Evolutionary conservation across 1,140 invertebrate genomes (phyloP).

Genomic region (Cydia amplana): DNA sequence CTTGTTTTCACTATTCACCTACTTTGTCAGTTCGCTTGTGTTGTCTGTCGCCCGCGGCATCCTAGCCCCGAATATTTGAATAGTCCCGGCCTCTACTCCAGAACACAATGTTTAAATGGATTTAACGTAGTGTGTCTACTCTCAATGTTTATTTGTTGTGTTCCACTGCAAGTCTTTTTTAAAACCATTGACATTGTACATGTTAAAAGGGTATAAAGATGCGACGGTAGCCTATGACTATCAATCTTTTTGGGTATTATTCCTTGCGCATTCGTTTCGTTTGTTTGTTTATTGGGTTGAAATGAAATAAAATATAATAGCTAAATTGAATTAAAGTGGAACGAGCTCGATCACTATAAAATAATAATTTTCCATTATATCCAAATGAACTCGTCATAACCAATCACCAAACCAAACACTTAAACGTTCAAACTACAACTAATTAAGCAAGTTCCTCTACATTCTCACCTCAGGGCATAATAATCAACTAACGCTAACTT

Average conservation of each 20-base stretch:
- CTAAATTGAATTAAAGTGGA: neutral
- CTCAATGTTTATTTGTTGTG: neutral
- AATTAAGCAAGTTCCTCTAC: conserved; percentile 20
- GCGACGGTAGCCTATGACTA: too few species aligned
- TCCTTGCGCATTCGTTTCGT: too few species aligned
- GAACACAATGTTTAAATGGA: conserved; percentile 7
- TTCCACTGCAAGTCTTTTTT: neutral
- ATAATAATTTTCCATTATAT: neutral
- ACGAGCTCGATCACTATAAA: neutral
- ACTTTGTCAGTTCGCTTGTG: neutral
- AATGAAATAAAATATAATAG: too few species aligned
- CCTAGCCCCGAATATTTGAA: neutral
- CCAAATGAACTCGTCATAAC: conserved; percentile 8
- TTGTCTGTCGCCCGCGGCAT: neutral
- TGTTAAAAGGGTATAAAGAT: neutral
- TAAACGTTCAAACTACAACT: conserved; percentile 15
- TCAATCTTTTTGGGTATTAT: too few species aligned
- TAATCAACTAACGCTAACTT: conserved; percentile 20
- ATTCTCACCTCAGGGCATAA: conserved; percentile 23
- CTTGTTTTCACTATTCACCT: neutral
- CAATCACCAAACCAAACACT: neutral
- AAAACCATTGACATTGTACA: neutral
- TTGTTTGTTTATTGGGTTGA: too few species aligned
- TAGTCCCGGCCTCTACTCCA: neutral
- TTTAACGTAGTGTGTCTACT: conserved; percentile 1